phyloP scores from a whole-genome alignment of 2,113 vertebrate species.

The Microcebus lehilahytsara region DNA sequence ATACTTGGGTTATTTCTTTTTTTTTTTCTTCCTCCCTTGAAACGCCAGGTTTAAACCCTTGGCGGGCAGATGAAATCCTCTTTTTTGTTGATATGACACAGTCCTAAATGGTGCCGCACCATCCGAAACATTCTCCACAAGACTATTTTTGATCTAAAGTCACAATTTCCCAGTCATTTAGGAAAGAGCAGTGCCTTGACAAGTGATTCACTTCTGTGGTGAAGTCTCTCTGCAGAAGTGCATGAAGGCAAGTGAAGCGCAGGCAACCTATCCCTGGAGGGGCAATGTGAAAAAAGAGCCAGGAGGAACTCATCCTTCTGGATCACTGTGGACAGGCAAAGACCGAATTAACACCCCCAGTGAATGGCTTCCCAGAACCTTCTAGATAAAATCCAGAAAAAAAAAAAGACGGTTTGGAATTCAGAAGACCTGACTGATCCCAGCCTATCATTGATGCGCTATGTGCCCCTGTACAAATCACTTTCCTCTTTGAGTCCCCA shows the following conservation, averaged over 20 bases:
- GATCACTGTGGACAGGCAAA: not conserved
- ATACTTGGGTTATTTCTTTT: conserved; percentile 4
- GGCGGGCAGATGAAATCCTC: conserved; percentile 21
- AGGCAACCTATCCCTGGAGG: not conserved
- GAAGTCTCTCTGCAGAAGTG: conserved; percentile 42
- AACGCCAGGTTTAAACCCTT: conserved; percentile 53
- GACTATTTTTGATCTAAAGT: conserved; percentile 59
- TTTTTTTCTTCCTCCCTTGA: not conserved
- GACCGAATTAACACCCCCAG: not conserved
- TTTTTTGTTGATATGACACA: conserved; percentile 12
- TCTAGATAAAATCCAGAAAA: not conserved
- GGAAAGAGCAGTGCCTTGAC: conserved; percentile 7
- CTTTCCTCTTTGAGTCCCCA: not conserved
- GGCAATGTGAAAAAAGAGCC: not conserved
- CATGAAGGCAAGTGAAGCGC: not conserved
- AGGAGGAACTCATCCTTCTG: not conserved
- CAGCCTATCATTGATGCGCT: not conserved
- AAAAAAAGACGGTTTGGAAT: not conserved
- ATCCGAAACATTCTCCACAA: conserved; percentile 25
- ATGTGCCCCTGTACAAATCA: not conserved
- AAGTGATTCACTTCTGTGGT: conserved; percentile 57
- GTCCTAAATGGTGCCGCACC: not conserved
- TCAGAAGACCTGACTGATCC: not conserved
- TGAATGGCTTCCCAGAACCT: not conserved
- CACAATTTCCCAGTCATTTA: conserved; percentile 46